A percentile compares a stretch with the other conserved stretches of the same genome.
These are phyloP conservation scores for Drosophila tripunctata DNA, from an alignment of 2,888 invertebrate genomes.

Conservation along the genomic window DNA sequence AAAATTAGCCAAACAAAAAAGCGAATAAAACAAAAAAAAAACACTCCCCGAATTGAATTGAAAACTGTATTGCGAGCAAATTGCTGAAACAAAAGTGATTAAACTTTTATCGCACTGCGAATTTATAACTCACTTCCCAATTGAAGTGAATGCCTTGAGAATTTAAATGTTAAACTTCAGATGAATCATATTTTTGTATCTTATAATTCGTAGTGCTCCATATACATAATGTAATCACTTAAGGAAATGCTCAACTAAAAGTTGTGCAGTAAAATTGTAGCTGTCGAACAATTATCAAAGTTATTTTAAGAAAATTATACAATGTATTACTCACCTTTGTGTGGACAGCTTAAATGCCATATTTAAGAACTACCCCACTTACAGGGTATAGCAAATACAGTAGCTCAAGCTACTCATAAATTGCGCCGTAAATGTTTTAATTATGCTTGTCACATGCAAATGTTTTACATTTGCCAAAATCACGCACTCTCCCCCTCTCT, in stretches of 20 bases:
- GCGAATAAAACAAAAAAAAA: conserved; percentile 8
- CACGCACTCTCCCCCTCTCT: not conserved
- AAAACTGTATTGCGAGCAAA: conserved; percentile 26
- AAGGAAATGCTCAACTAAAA: not conserved
- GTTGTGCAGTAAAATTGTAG: conserved; percentile 8
- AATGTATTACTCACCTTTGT: too few relatives aligned
- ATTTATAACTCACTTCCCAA: conserved; percentile 34
- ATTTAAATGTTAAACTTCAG: conserved; percentile 33
- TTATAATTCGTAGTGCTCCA: conserved; percentile 27
- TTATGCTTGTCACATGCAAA: conserved; percentile 73
- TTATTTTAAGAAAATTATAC: too few relatives aligned
- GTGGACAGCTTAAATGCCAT: too few relatives aligned
- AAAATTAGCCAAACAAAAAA: conserved; percentile 27
- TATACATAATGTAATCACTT: not conserved
- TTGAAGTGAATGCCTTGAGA: conserved; percentile 20
- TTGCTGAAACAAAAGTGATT: conserved; percentile 30
- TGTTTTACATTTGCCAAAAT: conserved; percentile 62
- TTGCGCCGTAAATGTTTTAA: conserved; percentile 66
- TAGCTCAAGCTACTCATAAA: conserved; percentile 44
- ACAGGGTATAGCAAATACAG: conserved; percentile 39
- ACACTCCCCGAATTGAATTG: conserved; percentile 29
- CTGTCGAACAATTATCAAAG: too few relatives aligned
- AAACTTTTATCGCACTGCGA: conserved; percentile 19
- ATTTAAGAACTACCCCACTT: not conserved
- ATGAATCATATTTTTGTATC: conserved; percentile 46